Conservation (phyloP, 2,888 invertebrate species). For the Cynaeus angustus region DNA sequence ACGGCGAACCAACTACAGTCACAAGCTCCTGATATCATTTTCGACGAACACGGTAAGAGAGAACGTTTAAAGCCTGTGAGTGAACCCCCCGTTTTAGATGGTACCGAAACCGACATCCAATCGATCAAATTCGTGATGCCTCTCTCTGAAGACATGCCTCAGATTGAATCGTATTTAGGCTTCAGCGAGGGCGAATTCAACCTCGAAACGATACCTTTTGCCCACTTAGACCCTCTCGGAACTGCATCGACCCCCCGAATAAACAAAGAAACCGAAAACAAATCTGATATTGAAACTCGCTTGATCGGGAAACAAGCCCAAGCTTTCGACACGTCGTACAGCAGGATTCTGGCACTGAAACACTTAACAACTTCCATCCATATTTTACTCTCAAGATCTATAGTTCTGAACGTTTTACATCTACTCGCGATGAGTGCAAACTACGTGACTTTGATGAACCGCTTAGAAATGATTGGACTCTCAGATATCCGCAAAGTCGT, state of each 20-base stretch:
- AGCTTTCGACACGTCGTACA: constrained; percentile 70
- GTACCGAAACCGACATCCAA: constrained; percentile 65
- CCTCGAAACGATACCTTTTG: constrained; percentile 70
- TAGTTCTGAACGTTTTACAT: constrained; percentile 75
- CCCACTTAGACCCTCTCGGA: constrained; percentile 75
- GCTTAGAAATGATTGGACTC: constrained; percentile 70
- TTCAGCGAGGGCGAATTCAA: constrained; percentile 68
- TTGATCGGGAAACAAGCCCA: constrained; percentile 74
- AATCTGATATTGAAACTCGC: constrained; percentile 61
- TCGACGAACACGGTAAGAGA: constrained; percentile 63
- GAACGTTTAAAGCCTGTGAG: no score
- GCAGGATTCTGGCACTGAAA: constrained; percentile 73
- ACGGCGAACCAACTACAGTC: constrained; percentile 56
- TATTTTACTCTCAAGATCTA: constrained; percentile 74
- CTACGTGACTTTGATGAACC: constrained; percentile 64
- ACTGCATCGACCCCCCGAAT: constrained; percentile 70
- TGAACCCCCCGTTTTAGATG: no score
- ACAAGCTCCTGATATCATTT: constrained; percentile 70
- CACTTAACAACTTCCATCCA: constrained; percentile 73
- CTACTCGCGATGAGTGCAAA: constrained; percentile 67
- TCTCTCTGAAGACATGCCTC: constrained; percentile 63
- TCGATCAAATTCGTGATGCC: constrained; percentile 61
- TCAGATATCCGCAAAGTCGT: constrained; percentile 76
- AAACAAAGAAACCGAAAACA: constrained; percentile 60
- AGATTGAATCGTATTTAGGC: constrained; percentile 65